Conservation (phyloP, 2,888 invertebrate species). For the Mythimna pallens region DNA sequence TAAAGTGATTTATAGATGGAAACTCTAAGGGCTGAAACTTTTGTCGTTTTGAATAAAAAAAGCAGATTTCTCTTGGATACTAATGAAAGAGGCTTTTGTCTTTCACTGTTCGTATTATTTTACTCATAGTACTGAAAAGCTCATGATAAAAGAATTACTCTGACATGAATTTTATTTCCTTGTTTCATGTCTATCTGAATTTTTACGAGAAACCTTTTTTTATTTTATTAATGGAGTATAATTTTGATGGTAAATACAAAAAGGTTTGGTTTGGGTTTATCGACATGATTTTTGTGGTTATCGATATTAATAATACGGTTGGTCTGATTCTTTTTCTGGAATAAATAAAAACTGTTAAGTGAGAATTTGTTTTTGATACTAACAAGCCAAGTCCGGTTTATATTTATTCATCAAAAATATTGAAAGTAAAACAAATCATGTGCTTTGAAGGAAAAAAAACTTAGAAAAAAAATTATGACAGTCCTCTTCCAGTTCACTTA, state of each 20-base stretch:
- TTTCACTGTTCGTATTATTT: conserved; percentile 70
- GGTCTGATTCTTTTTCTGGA: neutral
- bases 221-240: conserved; percentile 32
- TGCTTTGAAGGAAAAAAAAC: no score
- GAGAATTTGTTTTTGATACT: neutral
- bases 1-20: conserved; percentile 86
- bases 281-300: conserved; percentile 8
- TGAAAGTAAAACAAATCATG: no score
- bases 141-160: conserved; percentile 71
- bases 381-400: no score
- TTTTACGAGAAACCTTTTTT: conserved; percentile 55
- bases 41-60: conserved; percentile 83
- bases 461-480: no score
- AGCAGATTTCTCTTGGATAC: conserved; percentile 79
- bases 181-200: conserved; percentile 63
- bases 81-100: conserved; percentile 81
- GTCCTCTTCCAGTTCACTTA: no score
- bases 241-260: conserved; percentile 37
- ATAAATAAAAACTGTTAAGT: neutral
- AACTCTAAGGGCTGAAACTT: conserved; percentile 82
- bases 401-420: no score
- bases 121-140: conserved; percentile 66
- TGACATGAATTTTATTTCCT: conserved; percentile 69
- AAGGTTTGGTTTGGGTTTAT: conserved; percentile 16
- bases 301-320: neutral